Conservation (phyloP, 2,113 vertebrate species). For the Poecile atricapillus region DNA sequence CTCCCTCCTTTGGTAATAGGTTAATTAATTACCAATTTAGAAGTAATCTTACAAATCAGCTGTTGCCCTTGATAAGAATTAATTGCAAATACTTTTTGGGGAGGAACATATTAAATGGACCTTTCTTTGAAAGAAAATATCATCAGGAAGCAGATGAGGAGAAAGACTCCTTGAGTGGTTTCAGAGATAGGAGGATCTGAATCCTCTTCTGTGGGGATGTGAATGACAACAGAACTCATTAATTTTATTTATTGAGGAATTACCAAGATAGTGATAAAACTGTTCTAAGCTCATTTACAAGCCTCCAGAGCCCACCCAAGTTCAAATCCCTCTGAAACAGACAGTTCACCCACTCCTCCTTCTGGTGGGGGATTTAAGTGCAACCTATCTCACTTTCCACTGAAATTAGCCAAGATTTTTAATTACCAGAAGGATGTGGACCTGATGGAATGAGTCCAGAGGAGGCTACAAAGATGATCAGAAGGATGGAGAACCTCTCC, state of each 20-base stretch:
- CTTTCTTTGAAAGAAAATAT: slow-evolving; percentile 56
- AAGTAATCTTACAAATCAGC: slow-evolving; percentile 63
- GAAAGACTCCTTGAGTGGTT: not conserved
- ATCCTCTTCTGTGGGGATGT: not conserved
- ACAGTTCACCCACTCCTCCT: not conserved
- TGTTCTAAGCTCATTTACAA: not conserved
- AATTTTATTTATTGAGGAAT: slow-evolving; percentile 52
- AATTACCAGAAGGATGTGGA: not conserved
- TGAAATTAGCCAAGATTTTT: not conserved
- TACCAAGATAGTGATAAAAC: slow-evolving; percentile 18
- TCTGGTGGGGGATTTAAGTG: not conserved
- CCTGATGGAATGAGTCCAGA: not conserved
- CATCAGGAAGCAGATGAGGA: slow-evolving; percentile 25
- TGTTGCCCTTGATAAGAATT: slow-evolving; percentile 64
- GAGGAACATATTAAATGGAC: slow-evolving; percentile 49
- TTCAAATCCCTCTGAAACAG: not conserved
- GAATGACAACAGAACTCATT: slow-evolving; percentile 8
- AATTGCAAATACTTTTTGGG: slow-evolving; percentile 60
- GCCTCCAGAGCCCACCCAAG: not conserved
- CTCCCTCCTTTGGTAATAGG: slow-evolving; percentile 51
- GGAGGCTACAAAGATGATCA: not conserved
- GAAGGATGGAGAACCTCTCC: not conserved
- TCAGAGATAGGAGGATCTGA: slow-evolving; percentile 27
- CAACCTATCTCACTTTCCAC: not conserved
- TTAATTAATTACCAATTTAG: slow-evolving; percentile 67